Evolutionary conservation across 1,140 invertebrate genomes (phyloP).

Genomic region (Drosophila ohnishii): DNA sequence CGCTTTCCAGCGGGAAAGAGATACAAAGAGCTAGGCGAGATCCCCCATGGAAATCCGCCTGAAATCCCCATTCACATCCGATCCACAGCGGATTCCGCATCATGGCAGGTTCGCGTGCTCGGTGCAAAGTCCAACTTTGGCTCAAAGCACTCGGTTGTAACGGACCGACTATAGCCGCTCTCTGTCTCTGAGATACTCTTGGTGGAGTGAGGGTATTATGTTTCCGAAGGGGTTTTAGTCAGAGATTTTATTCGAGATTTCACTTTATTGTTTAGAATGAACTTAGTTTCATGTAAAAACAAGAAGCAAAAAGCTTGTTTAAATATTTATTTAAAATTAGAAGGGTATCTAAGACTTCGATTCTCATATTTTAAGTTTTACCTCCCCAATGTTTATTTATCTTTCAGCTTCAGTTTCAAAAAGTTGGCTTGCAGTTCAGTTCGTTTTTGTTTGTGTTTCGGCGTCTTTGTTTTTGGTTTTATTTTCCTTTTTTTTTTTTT

Average conservation of each 20-base stretch:
- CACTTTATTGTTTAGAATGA: no score
- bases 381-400: conserved; percentile 37
- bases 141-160: conserved; percentile 54
- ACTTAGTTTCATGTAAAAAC: no score
- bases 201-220: neutral
- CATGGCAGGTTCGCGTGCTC: conserved; percentile 54
- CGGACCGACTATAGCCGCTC: conserved; percentile 22
- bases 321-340: neutral
- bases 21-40: conserved; percentile 9
- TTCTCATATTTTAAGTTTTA: no score
- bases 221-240: neutral
- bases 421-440: conserved; percentile 44
- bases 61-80: conserved; percentile 37
- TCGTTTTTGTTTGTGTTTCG: conserved; percentile 22
- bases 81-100: conserved; percentile 34
- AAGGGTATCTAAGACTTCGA: neutral
- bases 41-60: conserved; percentile 18
- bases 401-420: conserved; percentile 43
- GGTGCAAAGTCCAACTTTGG: conserved; percentile 54
- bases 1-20: neutral
- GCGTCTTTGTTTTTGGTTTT: conserved; percentile 45
- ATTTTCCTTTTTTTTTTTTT: conserved; percentile 61
- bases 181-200: conserved; percentile 15
- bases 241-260: neutral
- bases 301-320: neutral